A percentile compares a stretch with the other conserved stretches of the same genome.
phyloP scores from a whole-genome alignment of 2,797 vertebrate genomes.

The Fringilla coelebs region DNA sequence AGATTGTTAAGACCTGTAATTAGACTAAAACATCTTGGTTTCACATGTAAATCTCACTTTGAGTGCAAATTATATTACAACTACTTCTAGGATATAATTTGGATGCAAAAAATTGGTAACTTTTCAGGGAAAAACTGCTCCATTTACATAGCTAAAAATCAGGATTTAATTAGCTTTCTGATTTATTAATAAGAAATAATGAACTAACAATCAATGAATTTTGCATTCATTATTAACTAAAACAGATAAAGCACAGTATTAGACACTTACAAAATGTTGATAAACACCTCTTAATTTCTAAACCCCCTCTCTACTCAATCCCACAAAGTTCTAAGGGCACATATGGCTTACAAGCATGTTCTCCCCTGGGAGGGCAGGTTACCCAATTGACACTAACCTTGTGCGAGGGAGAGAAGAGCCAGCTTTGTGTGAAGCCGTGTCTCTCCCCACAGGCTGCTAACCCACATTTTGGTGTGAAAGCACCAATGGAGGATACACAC shows the following conservation, averaged over 20 bases:
- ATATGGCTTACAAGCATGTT: neutral
- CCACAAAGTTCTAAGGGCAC: neutral
- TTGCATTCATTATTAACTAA: neutral
- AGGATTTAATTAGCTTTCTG: neutral
- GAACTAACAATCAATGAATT: neutral
- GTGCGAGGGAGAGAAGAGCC: neutral
- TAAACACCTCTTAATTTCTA: neutral
- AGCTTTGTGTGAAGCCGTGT: neutral
- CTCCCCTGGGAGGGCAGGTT: neutral
- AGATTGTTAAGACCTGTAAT: neutral
- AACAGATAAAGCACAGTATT: neutral
- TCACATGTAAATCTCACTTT: neutral
- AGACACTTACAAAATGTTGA: neutral
- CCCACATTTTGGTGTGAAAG: rapidly evolving
- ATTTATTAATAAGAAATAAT: neutral
- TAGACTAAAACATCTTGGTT: neutral
- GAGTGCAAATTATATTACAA: neutral
- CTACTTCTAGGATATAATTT: neutral
- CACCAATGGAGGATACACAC: rapidly evolving
- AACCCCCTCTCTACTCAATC: neutral
- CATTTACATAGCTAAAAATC: neutral
- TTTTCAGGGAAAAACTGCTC: neutral
- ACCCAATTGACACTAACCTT: neutral
- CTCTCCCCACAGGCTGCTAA: neutral
- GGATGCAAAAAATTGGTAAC: neutral